phyloP scores from a whole-genome alignment of 1,140 invertebrate species.

The Calosoma granatense region DNA sequence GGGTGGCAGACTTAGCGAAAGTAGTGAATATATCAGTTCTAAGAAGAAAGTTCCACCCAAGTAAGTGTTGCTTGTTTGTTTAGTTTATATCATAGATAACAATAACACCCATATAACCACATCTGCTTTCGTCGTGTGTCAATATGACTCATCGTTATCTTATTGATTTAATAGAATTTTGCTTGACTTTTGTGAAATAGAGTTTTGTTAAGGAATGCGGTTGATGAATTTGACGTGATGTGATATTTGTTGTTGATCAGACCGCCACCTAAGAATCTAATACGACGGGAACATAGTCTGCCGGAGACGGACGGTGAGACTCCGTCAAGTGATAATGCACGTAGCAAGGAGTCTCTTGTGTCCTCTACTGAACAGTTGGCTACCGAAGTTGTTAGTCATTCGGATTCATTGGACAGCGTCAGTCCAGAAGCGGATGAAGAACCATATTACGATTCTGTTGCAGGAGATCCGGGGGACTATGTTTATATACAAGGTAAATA shows the following conservation, averaged over 20 bases:
- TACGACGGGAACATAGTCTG: slow-evolving; percentile 34
- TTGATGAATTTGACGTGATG: too few species aligned
- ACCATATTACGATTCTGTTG: slow-evolving; percentile 74
- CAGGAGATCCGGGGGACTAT: slow-evolving; percentile 67
- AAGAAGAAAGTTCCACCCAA: slow-evolving; percentile 27
- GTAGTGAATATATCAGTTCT: slow-evolving; percentile 16
- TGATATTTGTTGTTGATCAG: too few species aligned
- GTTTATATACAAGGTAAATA: slow-evolving; percentile 59
- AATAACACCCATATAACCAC: too few species aligned
- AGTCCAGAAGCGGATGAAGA: slow-evolving; percentile 49
- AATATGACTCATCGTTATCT: too few species aligned
- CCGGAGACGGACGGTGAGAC: slow-evolving; percentile 27
- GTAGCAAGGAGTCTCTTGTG: slow-evolving; percentile 27
- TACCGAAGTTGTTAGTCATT: slow-evolving; percentile 35
- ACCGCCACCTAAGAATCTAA: slow-evolving; percentile 48
- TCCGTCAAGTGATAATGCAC: slow-evolving; percentile 13
- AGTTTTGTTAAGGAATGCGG: too few species aligned
- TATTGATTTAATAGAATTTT: too few species aligned
- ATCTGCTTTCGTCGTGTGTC: too few species aligned
- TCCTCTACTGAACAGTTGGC: slow-evolving; percentile 39
- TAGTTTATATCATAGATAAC: too few species aligned
- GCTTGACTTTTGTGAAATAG: too few species aligned
- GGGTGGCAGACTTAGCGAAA: slow-evolving; percentile 25
- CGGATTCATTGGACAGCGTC: slow-evolving; percentile 23
- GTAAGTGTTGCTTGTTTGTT: slow-evolving; percentile 25